These are phyloP conservation scores for Cynodonichthys magdalenae DNA, from an alignment of 2,797 vertebrate species.

Conservation along the genomic window DNA sequence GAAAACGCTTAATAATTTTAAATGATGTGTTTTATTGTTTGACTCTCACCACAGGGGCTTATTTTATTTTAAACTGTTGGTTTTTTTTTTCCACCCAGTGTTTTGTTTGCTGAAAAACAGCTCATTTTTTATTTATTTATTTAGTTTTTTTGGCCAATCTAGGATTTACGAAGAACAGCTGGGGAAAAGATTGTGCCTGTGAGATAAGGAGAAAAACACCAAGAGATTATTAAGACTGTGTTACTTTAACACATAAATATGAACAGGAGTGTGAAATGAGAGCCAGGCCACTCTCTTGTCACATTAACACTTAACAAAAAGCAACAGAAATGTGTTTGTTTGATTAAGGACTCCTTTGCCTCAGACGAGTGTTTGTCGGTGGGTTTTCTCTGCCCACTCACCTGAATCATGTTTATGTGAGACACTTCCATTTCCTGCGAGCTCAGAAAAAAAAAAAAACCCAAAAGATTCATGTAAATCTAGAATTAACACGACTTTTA, in stretches of 20 bases:
- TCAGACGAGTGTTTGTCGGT: slow-evolving; percentile 32
- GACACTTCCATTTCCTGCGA: slow-evolving; percentile 58
- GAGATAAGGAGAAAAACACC: not conserved
- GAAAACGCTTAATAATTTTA: not conserved
- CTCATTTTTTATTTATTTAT: too few relatives aligned
- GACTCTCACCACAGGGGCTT: slow-evolving; percentile 24
- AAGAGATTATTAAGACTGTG: slow-evolving; percentile 19
- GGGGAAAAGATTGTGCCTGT: not conserved
- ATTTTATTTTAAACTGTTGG: slow-evolving; percentile 8
- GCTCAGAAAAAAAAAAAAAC: slow-evolving; percentile 46
- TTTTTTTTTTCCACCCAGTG: too few relatives aligned
- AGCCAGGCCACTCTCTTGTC: slow-evolving; percentile 7
- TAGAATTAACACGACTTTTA: slow-evolving; percentile 47
- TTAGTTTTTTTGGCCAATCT: too few relatives aligned
- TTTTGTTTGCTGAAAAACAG: too few relatives aligned
- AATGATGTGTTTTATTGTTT: slow-evolving; percentile 5
- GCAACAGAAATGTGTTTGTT: slow-evolving; percentile 14
- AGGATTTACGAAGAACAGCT: too few relatives aligned
- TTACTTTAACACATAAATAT: slow-evolving; percentile 6
- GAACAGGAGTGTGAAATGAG: slow-evolving; percentile 17
- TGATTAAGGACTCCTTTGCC: slow-evolving; percentile 1
- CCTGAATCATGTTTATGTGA: slow-evolving; percentile 61
- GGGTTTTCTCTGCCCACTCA: slow-evolving; percentile 46
- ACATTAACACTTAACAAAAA: slow-evolving; percentile 11
- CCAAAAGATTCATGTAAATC: slow-evolving; percentile 29